These are phyloP conservation scores for Protodeltote pygarga DNA, from an alignment of 2,888 invertebrate genomes.

Conservation along the genomic window DNA sequence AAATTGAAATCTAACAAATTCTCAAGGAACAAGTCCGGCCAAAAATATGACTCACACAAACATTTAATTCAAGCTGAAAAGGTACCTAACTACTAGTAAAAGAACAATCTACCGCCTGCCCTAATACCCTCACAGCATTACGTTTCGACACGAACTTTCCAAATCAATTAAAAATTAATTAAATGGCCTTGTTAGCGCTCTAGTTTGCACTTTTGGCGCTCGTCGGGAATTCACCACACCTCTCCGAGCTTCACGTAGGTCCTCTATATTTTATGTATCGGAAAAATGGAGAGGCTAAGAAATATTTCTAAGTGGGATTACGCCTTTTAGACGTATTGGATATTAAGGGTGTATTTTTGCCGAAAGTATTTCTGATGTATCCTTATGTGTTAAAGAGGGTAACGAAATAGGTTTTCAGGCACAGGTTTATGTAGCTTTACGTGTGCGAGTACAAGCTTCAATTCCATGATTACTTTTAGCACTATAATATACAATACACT, in stretches of 20 bases:
- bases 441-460: too few relatives aligned
- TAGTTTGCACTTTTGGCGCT: slow-evolving; percentile 52
- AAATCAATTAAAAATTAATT: slow-evolving; percentile 77
- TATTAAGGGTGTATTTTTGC: neutral
- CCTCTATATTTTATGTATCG: slow-evolving; percentile 23
- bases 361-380: too few relatives aligned
- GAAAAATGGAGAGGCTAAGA: slow-evolving; percentile 1
- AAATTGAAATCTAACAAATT: too few relatives aligned
- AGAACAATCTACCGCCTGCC: slow-evolving; percentile 11
- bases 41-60: too few relatives aligned
- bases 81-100: too few relatives aligned
- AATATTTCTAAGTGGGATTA: slow-evolving; percentile 10
- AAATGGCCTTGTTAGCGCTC: slow-evolving; percentile 59
- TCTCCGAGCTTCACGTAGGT: slow-evolving; percentile 13
- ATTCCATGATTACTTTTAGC: too few relatives aligned
- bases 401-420: too few relatives aligned
- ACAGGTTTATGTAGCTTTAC: too few relatives aligned
- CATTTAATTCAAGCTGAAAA: too few relatives aligned
- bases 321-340: slow-evolving; percentile 26
- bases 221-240: slow-evolving; percentile 56
- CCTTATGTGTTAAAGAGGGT: too few relatives aligned
- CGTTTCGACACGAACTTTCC: slow-evolving; percentile 51
- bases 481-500: too few relatives aligned
- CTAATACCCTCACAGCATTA: slow-evolving; percentile 30
- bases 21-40: too few relatives aligned